Percentiles rank a stretch among this genome's conserved stretches.
These are phyloP conservation scores for Zygogramma bicolorata DNA, from an alignment of 2,888 invertebrate species.

Conservation along the genomic window DNA sequence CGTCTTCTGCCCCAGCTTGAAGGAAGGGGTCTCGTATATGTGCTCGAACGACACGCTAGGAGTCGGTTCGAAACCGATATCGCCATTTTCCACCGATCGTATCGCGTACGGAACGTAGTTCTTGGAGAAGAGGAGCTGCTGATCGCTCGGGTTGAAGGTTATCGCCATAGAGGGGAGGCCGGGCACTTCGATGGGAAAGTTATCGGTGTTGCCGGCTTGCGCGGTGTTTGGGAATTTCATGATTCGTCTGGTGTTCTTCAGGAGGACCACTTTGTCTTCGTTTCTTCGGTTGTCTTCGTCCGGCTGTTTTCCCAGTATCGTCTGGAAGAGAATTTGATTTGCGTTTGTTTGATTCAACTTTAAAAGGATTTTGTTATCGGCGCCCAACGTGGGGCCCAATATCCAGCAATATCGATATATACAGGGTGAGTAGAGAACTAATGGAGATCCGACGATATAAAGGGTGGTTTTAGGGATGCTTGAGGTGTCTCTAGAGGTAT, in stretches of 20 bases:
- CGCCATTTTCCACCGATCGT: conserved; percentile 51
- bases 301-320: conserved; percentile 69
- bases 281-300: conserved; percentile 70
- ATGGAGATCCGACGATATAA: too few relatives aligned
- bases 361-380: not conserved
- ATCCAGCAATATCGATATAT: not conserved
- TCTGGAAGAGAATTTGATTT: conserved; percentile 62
- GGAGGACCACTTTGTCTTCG: conserved; percentile 73
- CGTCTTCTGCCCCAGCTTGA: conserved; percentile 60
- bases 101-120: conserved; percentile 53
- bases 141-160: conserved; percentile 61
- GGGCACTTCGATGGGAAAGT: conserved; percentile 64
- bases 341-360: not conserved
- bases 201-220: conserved; percentile 56
- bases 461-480: too few relatives aligned
- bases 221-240: conserved; percentile 73
- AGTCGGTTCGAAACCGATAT: conserved; percentile 20
- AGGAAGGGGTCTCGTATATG: conserved; percentile 50
- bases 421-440: too few relatives aligned
- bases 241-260: conserved; percentile 80
- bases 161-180: conserved; percentile 65
- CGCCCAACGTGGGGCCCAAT: not conserved
- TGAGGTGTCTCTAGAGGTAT: too few relatives aligned
- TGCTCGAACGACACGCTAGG: conserved; percentile 45
- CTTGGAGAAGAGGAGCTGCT: conserved; percentile 55